Conservation (phyloP, 1,140 invertebrate species). For the Thalassaphorura encarpata region DNA sequence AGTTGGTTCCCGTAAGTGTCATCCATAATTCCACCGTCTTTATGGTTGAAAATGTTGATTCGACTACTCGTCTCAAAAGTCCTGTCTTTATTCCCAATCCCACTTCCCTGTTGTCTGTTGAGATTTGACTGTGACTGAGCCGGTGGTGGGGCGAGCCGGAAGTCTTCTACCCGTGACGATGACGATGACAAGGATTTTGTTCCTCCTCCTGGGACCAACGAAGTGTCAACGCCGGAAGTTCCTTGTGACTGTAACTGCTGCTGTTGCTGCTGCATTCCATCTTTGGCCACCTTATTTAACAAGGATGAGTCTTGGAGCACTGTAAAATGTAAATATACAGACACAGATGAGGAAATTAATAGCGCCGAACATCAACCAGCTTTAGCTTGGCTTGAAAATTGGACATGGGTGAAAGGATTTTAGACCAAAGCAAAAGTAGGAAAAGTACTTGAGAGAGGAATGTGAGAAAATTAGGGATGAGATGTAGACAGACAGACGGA, state of each 20-base stretch:
- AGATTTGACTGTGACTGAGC: background rate
- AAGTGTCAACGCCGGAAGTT: background rate
- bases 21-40: slow-evolving; percentile 27
- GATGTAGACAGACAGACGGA: no score
- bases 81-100: background rate
- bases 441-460: no score
- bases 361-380: no score
- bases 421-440: no score
- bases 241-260: background rate
- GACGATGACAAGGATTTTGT: background rate
- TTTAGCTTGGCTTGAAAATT: no score
- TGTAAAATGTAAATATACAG: no score
- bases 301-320: no score
- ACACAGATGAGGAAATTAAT: no score
- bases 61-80: background rate
- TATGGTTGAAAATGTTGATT: slow-evolving; percentile 27
- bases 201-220: background rate
- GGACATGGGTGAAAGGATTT: no score
- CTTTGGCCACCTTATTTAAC: no score
- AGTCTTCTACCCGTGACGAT: background rate
- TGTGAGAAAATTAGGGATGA: no score
- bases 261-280: background rate
- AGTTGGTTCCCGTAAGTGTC: slow-evolving; percentile 14
- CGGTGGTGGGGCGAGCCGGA: background rate
- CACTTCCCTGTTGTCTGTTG: background rate